Base-by-base conservation (phyloP, 2,888 invertebrate genomes). In the Myopa testacea region DNA sequence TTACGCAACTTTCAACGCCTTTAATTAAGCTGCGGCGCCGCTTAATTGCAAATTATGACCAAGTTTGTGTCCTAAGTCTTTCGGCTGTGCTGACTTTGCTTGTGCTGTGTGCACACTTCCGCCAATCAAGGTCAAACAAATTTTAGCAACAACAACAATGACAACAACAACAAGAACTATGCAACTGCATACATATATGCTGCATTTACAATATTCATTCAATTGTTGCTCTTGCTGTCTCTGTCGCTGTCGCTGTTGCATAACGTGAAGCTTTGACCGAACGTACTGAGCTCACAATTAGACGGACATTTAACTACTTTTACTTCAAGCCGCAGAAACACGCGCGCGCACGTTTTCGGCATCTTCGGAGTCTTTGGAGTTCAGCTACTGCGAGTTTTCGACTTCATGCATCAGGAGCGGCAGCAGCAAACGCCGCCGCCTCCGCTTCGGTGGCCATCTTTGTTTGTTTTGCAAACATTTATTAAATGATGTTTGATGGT, bases 31-130 rank as follows among this genome's bases (percentile, higher is more conserved):
- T 2, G 5, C 55, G 55, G 5, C 55, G 55, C 55, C n/a, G 55
- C 55, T n/a, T 55, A 10, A 14, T n/a, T 55, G 16, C n/a, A 55
- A 55, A n/a, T n/a, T 4, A n/a, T n/a, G n/a, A 16, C 12, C 55
- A 70, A 52, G 78, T 78, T 63, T 75, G 77, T 75, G 75, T 76
- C 79, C 78, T 80, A 78, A 80, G 72, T 80, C 79, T 80, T 80
- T 79, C 58, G 77, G 73, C 76, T 77, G 58, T 6, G 4, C 40
- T 4, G 52, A 26, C 26, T 26, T 26, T 26, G 26, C 12, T 52
- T 62, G 26, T 68, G 40, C 60, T 50, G 58, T 73, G 16, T 65
- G 69, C 76, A 72, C 62, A 79, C 74, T 80, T 80, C 80, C 74
- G 75, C 78, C 37, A 68, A 60, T 80, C 76, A 79, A 80, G 78